Conservation (phyloP, 2,113 vertebrate genomes). For the Crotalus helleri region DNA sequence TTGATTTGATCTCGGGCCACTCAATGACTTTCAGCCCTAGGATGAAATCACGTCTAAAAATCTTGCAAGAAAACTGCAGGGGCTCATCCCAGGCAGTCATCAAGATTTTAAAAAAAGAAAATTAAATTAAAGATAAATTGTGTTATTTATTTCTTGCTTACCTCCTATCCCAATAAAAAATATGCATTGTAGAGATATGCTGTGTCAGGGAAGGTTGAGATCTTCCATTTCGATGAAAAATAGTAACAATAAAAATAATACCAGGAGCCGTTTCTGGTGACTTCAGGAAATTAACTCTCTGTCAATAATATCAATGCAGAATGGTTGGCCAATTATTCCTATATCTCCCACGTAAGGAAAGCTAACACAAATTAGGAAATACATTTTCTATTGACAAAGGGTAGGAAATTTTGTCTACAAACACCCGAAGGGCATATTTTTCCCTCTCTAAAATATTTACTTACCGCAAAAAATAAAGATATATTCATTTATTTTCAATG, state of each 20-base stretch:
- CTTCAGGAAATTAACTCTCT: constrained; percentile 43
- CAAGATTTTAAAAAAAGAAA: neutral
- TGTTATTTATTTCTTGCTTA: neutral
- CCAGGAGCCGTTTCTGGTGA: constrained; percentile 5
- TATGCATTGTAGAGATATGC: neutral
- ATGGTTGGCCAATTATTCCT: constrained; percentile 33
- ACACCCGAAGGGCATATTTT: neutral
- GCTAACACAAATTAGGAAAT: constrained; percentile 25
- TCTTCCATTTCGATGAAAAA: neutral
- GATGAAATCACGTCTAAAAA: neutral
- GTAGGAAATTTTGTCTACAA: neutral
- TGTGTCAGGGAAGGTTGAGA: neutral
- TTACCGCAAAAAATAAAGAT: neutral
- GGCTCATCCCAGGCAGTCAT: neutral
- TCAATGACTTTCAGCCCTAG: neutral
- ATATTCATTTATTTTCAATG: neutral
- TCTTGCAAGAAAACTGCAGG: neutral
- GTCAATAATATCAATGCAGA: constrained; percentile 25
- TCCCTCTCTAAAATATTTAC: neutral
- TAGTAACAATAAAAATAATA: neutral
- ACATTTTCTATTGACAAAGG: neutral
- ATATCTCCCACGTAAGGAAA: neutral
- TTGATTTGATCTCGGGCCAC: neutral
- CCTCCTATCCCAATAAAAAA: neutral
- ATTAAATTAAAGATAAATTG: neutral